Evolutionary conservation across 2,797 vertebrate species (phyloP).

Genomic region (Tangara arthus): DNA sequence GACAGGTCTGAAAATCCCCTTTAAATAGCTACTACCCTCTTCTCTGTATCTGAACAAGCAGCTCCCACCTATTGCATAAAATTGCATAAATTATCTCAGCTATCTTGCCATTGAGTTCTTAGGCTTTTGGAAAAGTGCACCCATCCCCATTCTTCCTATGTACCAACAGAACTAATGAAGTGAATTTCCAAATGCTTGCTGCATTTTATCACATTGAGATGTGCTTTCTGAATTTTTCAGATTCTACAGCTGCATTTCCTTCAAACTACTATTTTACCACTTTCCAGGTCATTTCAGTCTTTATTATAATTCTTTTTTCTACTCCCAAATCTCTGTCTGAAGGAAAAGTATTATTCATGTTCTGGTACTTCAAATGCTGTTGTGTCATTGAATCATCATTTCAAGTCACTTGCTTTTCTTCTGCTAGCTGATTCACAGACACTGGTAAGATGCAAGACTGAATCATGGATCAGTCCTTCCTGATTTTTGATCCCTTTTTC

Average conservation of each 20-base stretch:
- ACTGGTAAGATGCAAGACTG: background rate
- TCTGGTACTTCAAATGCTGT: background rate
- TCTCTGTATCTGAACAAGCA: background rate
- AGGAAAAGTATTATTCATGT: background rate
- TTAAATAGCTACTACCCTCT: background rate
- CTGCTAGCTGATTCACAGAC: background rate
- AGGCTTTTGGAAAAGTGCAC: background rate
- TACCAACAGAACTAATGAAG: background rate
- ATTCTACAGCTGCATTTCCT: background rate
- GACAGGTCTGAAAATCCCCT: background rate
- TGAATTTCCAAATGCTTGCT: background rate
- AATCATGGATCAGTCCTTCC: accelerated
- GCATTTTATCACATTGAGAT: background rate
- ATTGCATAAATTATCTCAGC: background rate
- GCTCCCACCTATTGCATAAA: background rate
- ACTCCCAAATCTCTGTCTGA: background rate
- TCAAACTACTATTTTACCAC: background rate
- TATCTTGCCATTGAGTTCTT: background rate
- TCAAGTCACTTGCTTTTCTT: background rate
- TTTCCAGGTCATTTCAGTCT: background rate
- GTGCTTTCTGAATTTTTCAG: background rate
- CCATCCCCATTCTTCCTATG: accelerated
- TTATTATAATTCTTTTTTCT: background rate
- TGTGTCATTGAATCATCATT: background rate
- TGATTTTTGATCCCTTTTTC: background rate